Conservation (phyloP, 2,888 invertebrate genomes). For the Sinohyriopsis cumingii region DNA sequence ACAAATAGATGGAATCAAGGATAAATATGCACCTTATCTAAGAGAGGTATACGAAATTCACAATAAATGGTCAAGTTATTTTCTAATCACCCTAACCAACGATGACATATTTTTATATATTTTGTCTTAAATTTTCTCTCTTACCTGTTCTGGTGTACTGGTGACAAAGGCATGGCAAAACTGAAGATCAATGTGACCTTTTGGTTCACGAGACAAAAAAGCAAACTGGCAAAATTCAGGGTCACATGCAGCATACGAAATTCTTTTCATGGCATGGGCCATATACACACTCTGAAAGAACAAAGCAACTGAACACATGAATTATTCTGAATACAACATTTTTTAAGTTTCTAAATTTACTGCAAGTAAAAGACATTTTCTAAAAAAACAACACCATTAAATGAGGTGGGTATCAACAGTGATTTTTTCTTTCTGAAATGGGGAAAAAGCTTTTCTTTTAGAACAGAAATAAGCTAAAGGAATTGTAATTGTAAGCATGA, state of each 20-base stretch:
- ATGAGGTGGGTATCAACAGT: too few species aligned
- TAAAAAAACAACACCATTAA: slow-evolving; percentile 5
- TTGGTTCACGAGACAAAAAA: slow-evolving; percentile 83
- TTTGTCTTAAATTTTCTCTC: slow-evolving; percentile 19
- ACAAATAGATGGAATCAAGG: too few species aligned
- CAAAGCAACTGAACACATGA: slow-evolving; percentile 1
- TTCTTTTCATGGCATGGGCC: slow-evolving; percentile 87
- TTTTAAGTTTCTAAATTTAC: not conserved
- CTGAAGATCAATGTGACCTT: slow-evolving; percentile 80
- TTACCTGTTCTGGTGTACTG: slow-evolving; percentile 84
- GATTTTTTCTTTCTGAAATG: too few species aligned
- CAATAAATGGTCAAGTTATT: too few species aligned
- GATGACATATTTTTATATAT: too few species aligned
- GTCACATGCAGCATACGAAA: slow-evolving; percentile 90
- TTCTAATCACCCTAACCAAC: too few species aligned
- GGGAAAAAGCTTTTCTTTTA: too few species aligned
- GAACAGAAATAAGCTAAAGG: too few species aligned
- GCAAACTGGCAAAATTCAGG: slow-evolving; percentile 85
- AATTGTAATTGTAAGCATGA: too few species aligned
- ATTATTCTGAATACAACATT: not conserved
- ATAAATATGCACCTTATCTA: too few species aligned
- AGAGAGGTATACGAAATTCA: too few species aligned
- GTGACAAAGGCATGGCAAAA: slow-evolving; percentile 89
- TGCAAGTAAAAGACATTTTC: not conserved
- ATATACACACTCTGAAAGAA: slow-evolving; percentile 78